Evolutionary conservation across 2,113 vertebrate genomes (phyloP).

Genomic region (Odocoileus hemionus): DNA sequence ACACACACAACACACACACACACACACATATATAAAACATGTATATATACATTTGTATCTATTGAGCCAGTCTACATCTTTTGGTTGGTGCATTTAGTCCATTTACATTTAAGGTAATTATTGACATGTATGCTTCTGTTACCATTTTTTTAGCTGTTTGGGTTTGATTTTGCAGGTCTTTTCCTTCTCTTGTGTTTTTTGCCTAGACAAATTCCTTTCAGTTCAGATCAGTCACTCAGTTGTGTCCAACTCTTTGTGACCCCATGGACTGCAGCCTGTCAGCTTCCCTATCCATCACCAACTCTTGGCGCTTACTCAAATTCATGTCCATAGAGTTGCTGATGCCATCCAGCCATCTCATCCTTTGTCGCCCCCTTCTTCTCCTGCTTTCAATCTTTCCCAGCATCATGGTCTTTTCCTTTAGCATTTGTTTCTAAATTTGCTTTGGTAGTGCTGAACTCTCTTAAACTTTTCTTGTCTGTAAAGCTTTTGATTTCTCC

Average conservation of each 20-base stretch:
- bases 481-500: neutral
- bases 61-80: no score
- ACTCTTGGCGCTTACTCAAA: neutral
- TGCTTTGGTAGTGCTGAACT: neutral
- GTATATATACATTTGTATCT: no score
- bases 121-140: neutral
- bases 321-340: neutral
- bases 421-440: neutral
- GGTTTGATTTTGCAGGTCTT: neutral
- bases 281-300: neutral
- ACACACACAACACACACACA: no score
- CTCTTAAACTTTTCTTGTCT: neutral
- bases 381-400: neutral
- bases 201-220: neutral
- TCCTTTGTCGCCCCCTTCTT: neutral
- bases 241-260: no score
- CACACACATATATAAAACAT: no score
- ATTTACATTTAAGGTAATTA: neutral
- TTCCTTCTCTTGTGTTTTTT: neutral
- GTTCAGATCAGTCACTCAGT: no score
- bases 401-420: neutral
- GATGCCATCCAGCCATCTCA: neutral
- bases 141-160: no score
- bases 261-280: no score
- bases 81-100: no score